Conservation (phyloP, 2,113 vertebrate species). For the Charadrius vociferus region DNA sequence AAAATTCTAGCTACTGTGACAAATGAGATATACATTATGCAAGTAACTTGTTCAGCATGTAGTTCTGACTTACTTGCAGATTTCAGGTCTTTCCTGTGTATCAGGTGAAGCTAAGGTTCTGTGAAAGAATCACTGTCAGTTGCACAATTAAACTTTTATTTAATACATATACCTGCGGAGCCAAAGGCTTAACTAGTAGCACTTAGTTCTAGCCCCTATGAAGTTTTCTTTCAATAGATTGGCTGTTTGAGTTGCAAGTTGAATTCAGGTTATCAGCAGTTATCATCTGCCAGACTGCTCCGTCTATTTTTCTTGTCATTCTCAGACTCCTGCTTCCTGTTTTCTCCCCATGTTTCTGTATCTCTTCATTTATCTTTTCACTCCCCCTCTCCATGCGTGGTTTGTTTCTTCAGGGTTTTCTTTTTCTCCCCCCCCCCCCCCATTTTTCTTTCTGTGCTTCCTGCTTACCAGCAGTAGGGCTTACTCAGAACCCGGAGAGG, state of each 20-base stretch:
- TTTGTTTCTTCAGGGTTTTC: not conserved
- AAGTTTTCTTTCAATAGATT: not conserved
- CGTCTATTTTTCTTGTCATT: not conserved
- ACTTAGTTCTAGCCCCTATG: not conserved
- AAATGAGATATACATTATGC: not conserved
- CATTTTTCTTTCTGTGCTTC: not conserved
- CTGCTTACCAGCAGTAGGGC: not conserved
- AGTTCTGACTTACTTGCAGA: not conserved
- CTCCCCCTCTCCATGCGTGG: accelerated
- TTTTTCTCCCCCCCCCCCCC: not conserved
- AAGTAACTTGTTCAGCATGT: not conserved
- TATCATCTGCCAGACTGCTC: not conserved
- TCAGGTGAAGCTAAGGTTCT: not conserved
- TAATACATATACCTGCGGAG: not conserved
- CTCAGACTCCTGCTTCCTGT: not conserved
- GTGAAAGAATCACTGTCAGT: not conserved
- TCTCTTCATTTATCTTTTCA: not conserved
- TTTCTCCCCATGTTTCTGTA: not conserved
- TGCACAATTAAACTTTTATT: not conserved
- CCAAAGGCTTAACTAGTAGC: not conserved
- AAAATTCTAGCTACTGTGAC: not conserved
- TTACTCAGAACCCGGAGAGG: not conserved
- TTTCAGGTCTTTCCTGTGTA: not conserved
- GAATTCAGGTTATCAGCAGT: not conserved
- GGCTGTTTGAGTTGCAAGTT: not conserved